Percentiles rank a stretch among this genome's conserved stretches.
Conservation (phyloP, 1,140 invertebrate genomes). For the Neuroterus valhalla region DNA sequence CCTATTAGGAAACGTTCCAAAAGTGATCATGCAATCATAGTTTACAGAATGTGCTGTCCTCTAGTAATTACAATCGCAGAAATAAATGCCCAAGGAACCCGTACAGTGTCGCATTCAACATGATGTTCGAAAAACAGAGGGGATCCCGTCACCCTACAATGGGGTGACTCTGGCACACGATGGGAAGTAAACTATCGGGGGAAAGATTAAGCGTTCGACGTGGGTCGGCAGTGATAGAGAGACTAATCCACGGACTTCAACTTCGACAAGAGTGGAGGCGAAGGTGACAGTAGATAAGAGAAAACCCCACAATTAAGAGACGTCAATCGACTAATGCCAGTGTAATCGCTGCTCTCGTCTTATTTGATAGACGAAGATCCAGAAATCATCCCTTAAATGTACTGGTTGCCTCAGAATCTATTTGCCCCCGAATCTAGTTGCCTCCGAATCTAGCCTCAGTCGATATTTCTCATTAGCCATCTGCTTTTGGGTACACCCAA, state of each 20-base stretch:
- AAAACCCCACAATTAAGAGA: conserved; percentile 66
- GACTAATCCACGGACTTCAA: conserved; percentile 67
- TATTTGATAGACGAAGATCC: no score
- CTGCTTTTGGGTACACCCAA: neutral
- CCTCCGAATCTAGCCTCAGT: neutral
- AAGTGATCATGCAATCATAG: no score
- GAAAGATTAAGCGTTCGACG: conserved; percentile 67
- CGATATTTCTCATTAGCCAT: neutral
- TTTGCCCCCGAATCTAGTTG: neutral
- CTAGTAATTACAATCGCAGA: neutral
- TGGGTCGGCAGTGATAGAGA: conserved; percentile 67
- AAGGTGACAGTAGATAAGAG: conserved; percentile 70
- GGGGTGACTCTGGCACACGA: conserved; percentile 23
- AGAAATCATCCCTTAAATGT: neutral
- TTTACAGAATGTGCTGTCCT: neutral
- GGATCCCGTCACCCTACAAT: conserved; percentile 31
- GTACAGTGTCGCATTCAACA: conserved; percentile 3
- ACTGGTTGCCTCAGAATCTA: neutral
- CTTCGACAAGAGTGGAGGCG: conserved; percentile 38
- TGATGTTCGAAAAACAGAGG: neutral
- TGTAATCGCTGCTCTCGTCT: neutral
- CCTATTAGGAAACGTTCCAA: no score
- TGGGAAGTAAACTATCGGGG: conserved; percentile 51
- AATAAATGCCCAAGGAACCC: neutral
- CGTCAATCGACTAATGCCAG: conserved; percentile 54